Base-by-base conservation (phyloP, 2,888 invertebrate genomes). In the Creontiades dilutus region DNA sequence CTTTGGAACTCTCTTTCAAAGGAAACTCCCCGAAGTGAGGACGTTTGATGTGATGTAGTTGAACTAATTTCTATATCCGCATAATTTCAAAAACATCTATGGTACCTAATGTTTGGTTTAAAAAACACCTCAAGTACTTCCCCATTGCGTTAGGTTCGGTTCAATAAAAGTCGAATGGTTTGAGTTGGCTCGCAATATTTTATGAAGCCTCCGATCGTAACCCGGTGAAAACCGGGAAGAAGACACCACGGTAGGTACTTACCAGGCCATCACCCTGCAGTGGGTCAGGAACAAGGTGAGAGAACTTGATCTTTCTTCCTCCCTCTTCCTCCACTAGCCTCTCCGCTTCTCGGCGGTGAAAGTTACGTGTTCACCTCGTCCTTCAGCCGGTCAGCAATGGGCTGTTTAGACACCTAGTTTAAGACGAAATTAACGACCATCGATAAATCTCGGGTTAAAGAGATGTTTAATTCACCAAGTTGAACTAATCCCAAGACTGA, bases 281-380 rank as follows among this genome's bases (percentile, higher is more conserved):
- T 68, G 68, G 68, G 68, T 68, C 68, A 68, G 68, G 68, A 68
- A 68, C 68, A 68, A 68, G 68, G 12, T 68, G 23, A 27, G 68
- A 19, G 23, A 23, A 23, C 27, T 19, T 13, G 52, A 14, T 12
- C 52, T 52, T 12, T 52, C 14, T 52, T 16, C 7, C 37, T 37
- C 37, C 2, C 2, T 37, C 37, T 37, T 7, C 2, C 37, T 37
- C 37, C 7, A 7, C 37, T 37, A 37, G 3, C 7, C 37, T 12
- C 52, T 52, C 52, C 11, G 52, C 68, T 3, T 68, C 68, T 57
- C 16, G 57, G n/a, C 5, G 57, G 57, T n/a, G 57, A 57, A 57
- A 57, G 57, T n/a, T 37, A 7, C 37, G 37, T 37, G 3, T 37
- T 37, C 7, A 37, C 7, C n/a, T 68, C 13, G 68, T 68, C 68